Evolutionary conservation across 2,113 vertebrate species (phyloP).

Genomic region (Scomber colias): DNA sequence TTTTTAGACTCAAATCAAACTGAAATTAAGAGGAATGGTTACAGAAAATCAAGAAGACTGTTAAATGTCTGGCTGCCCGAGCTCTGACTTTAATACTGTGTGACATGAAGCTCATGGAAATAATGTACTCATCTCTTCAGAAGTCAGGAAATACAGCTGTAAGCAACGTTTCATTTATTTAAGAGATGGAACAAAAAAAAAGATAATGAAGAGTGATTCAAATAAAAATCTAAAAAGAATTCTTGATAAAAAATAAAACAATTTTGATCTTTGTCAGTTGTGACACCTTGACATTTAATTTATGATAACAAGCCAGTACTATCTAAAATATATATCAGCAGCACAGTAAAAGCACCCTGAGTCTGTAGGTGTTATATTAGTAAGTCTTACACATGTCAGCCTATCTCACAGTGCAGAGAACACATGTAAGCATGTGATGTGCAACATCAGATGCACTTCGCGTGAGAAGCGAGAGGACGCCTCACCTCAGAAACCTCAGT

Average conservation of each 20-base stretch:
- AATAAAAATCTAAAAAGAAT: background rate
- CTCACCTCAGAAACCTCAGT: slow-evolving; percentile 84
- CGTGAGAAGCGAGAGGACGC: slow-evolving; percentile 77
- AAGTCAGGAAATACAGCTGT: slow-evolving; percentile 36
- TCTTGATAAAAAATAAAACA: background rate
- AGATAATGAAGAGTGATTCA: background rate
- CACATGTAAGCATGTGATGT: slow-evolving; percentile 73
- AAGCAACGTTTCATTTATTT: slow-evolving; percentile 20
- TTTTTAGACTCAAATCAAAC: slow-evolving; percentile 72
- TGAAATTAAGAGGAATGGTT: slow-evolving; percentile 71
- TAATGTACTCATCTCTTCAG: slow-evolving; percentile 37
- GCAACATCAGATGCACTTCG: slow-evolving; percentile 78
- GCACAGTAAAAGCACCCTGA: background rate
- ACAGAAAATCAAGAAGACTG: slow-evolving; percentile 60
- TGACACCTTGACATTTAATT: background rate
- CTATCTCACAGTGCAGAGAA: slow-evolving; percentile 46
- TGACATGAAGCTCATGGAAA: slow-evolving; percentile 67
- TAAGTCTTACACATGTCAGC: slow-evolving; percentile 7
- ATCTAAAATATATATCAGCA: slow-evolving; percentile 2
- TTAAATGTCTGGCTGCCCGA: slow-evolving; percentile 58
- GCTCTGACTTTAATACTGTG: slow-evolving; percentile 56
- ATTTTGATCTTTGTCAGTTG: background rate
- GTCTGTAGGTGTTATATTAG: slow-evolving; percentile 14
- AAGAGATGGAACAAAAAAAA: background rate
- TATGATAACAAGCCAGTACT: background rate